phyloP scores from a whole-genome alignment of 1,140 invertebrate genomes.

The Leptopilina clavipes region DNA sequence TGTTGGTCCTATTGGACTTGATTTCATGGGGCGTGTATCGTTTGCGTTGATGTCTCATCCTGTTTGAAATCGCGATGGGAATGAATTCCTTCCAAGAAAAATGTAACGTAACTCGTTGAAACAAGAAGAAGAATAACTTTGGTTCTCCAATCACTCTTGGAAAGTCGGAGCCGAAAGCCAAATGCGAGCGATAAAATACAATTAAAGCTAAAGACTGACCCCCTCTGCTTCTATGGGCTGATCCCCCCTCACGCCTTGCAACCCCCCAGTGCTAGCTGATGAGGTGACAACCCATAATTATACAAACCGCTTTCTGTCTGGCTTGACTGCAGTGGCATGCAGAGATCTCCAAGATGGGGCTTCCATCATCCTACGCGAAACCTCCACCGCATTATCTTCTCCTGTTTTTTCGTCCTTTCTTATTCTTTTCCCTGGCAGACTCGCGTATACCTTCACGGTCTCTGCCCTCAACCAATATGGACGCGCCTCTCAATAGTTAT shows the following conservation, averaged over 20 bases:
- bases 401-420: conserved; percentile 47
- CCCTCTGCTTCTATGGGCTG: conserved; percentile 51
- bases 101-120: conserved; percentile 44
- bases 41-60: background rate
- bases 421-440: conserved; percentile 38
- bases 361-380: conserved; percentile 58
- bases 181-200: conserved; percentile 71
- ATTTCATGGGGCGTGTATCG: background rate
- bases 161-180: conserved; percentile 54
- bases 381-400: conserved; percentile 50
- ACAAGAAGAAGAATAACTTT: conserved; percentile 46
- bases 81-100: conserved; percentile 52
- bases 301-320: conserved; percentile 74
- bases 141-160: conserved; percentile 59
- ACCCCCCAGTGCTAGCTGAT: conserved; percentile 65
- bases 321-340: conserved; percentile 73
- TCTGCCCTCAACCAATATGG: background rate
- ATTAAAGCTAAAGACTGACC: conserved; percentile 72
- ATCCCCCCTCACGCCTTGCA: conserved; percentile 45
- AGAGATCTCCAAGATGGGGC: conserved; percentile 59
- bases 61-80: background rate
- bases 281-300: conserved; percentile 77
- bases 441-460: conserved; percentile 35
- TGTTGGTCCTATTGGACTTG: background rate
- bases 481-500: background rate